These are phyloP conservation scores for Leptothorax acervorum DNA, from an alignment of 2,888 invertebrate species.

Conservation along the genomic window DNA sequence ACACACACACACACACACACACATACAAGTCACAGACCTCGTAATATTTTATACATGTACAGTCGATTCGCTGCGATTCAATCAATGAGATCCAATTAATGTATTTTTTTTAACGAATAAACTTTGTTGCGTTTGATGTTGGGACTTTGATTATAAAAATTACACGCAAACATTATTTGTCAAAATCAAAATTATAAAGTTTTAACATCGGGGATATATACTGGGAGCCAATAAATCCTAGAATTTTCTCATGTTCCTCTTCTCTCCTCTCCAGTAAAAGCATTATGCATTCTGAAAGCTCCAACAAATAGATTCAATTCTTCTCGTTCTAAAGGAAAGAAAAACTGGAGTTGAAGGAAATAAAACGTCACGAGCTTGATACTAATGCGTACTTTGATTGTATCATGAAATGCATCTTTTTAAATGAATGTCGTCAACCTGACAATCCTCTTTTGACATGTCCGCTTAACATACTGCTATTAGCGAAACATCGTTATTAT, in stretches of 20 bases:
- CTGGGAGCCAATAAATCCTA: conserved; percentile 6
- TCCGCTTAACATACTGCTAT: background rate
- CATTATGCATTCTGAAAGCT: conserved; percentile 17
- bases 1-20: too few species aligned
- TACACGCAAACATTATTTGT: background rate
- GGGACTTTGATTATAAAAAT: background rate
- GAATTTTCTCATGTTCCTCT: conserved; percentile 2
- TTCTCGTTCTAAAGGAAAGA: background rate
- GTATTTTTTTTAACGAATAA: background rate
- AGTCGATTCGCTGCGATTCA: background rate
- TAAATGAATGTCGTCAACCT: background rate
- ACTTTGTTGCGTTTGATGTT: background rate
- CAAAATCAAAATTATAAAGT: background rate
- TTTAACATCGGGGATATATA: background rate
- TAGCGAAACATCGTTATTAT: conserved; percentile 19
- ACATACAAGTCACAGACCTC: background rate
- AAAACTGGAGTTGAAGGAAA: conserved; percentile 1
- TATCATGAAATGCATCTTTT: conserved; percentile 8
- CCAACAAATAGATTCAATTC: conserved; percentile 25
- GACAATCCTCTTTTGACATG: background rate
- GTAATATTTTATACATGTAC: conserved; percentile 15
- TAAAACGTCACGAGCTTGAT: background rate
- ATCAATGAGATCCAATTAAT: background rate
- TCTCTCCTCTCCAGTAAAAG: background rate
- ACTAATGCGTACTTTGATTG: background rate